Base-by-base conservation (phyloP, 2,797 vertebrate species). In the Pseudotriccus pelzelni region DNA sequence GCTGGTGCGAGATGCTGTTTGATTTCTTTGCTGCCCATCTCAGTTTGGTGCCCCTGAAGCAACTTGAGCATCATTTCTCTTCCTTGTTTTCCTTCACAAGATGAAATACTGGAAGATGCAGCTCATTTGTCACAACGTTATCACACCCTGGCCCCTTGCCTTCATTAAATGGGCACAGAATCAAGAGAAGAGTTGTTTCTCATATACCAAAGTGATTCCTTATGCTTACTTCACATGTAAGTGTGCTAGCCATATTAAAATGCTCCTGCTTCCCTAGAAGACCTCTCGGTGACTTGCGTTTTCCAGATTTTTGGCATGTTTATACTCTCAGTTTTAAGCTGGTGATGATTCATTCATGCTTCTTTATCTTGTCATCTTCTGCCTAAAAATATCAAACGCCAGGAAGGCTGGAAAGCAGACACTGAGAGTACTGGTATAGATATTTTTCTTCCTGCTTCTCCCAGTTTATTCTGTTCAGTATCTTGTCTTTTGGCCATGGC, bases 351-450 rank as follows among this genome's bases (percentile, higher is more conserved):
- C 91, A 76, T 89, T 94, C 90, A 67, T 60, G 46, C 67, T 81
- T 92, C 94, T 93, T 87, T 93, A 94, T 92, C 95, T 94, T 96
- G 89, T 86, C 89, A 89, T 60, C 73, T 32, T 91, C 76, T 94
- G 92, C 94, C 93, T 88, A 90, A 96, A 97, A 93, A 74, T 95
- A 81, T 50, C 64, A 14, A 83, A 64, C 4, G 28, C 90, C 74
- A 66, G 67, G 84, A 93, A 82, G 78, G 49, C 78, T 93, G 47
- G 60, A 86, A 95, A 89, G 66, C 90, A 87, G 67, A 25, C 32
- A 13, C 23, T 43, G 49, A 87, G 60, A 36, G 34, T 72, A 47
- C 24, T 76, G 63, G 4, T 74, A 5, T 10, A 91, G 58, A 76
- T 91, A 20, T 49, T 89, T 64, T 80, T 44, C 43, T 78, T 73